These are phyloP conservation scores for Coracopsis vasa DNA, from an alignment of 2,113 vertebrate species.

Conservation along the genomic window DNA sequence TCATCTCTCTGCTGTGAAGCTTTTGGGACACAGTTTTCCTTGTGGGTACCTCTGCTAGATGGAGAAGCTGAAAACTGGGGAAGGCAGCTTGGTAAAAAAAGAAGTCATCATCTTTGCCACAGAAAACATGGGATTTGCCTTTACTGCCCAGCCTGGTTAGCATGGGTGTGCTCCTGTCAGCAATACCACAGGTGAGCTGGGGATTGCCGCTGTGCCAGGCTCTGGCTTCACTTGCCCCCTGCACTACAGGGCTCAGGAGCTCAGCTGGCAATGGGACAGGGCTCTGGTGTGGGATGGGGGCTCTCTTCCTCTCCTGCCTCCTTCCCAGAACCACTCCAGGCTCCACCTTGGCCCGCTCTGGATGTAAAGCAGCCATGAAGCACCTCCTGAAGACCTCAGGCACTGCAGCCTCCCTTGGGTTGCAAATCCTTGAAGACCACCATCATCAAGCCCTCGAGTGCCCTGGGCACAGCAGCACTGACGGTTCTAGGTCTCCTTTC, in stretches of 20 bases:
- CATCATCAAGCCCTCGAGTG: fast-evolving
- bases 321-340: neutral
- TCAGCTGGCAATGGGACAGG: fast-evolving
- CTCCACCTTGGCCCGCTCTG: neutral
- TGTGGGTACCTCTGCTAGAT: fast-evolving
- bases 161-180: neutral
- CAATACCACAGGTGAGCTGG: neutral
- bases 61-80: neutral
- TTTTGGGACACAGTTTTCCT: neutral
- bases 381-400: neutral
- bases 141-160: fast-evolving
- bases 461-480: neutral
- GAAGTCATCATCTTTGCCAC: neutral
- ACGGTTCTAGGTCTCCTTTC: neutral
- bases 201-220: neutral
- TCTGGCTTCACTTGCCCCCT: neutral
- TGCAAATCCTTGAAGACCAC: neutral
- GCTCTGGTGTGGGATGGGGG: neutral
- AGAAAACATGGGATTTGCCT: neutral
- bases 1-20: fast-evolving
- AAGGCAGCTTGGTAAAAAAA: neutral
- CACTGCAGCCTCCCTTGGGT: neutral
- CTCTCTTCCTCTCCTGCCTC: neutral
- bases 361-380: neutral
- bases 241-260: neutral